phyloP scores from a whole-genome alignment of 2,888 invertebrate genomes.

The Cephus runcator region DNA sequence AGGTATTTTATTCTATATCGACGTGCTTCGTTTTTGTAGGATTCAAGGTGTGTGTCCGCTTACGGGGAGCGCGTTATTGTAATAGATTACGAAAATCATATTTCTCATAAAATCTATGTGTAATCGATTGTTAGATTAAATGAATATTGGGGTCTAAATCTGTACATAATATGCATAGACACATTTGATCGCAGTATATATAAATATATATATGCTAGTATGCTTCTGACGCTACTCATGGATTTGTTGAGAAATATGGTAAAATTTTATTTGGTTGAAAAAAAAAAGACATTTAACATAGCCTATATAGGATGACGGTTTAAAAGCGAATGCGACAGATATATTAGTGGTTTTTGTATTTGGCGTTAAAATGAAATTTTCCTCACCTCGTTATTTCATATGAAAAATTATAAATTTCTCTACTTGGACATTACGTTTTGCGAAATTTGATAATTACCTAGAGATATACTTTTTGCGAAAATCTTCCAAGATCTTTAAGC shows the following conservation, averaged over 20 bases:
- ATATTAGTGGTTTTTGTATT: background rate
- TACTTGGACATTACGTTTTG: background rate
- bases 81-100: background rate
- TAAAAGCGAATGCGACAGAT: background rate
- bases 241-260: background rate
- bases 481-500: background rate
- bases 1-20: background rate
- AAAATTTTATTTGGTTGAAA: background rate
- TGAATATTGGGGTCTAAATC: background rate
- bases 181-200: background rate
- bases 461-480: background rate
- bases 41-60: background rate
- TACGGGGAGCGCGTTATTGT: background rate
- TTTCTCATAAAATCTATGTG: background rate
- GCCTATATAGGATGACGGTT: background rate
- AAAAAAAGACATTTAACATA: background rate
- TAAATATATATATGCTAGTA: too few species aligned
- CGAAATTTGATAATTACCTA: background rate
- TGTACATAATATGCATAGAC: background rate
- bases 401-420: background rate
- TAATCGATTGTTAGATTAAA: background rate
- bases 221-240: background rate
- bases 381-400: background rate
- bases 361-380: background rate
- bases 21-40: background rate